Base-by-base conservation (phyloP, 2,797 vertebrate genomes). In the Emydoidea blandingii region DNA sequence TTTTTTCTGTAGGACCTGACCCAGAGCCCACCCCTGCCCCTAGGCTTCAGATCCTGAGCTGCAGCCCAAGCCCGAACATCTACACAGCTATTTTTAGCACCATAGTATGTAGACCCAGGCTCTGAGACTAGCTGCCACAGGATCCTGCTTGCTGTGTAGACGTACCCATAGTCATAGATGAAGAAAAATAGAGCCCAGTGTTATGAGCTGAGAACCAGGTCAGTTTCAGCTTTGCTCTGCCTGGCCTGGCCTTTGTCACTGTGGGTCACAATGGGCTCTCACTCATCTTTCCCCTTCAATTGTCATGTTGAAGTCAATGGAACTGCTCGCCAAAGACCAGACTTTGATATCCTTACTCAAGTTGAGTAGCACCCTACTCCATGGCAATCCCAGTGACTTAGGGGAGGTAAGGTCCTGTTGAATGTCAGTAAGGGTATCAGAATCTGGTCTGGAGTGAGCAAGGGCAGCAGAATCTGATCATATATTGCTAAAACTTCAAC, bases 1-100 rank as follows among this genome's bases (percentile, higher is more conserved):
- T 92, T 96, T 83, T n/a, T 92, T 88, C 25, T 62, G 37, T 68
- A 72, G 44, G 8, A 90, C 82, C 88, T 90, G 6, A n/a, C 95
- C 57, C 93, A 94, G 85, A 94, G 18, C 49, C 41, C 47, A 76
- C 87, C 65, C 5, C n/a, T 10, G 21, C 21, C 19, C n/a, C 65
- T 23, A 11, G 19, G n/a, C 19, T 41, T 72, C n/a, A 41, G n/a
- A 37, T 37, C 34, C 19, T 25, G 21, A 21, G 3, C 37, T 72
- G 37, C 37, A 41, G 37, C 37, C 37, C 21, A 72, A 72, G 68
- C n/a, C 19, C 3, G 21, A 72, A 72, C 21, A 12, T 72, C n/a
- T 23, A 41, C 37, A 72, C 5, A 41, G 68, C 37, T 72, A 23
- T 41, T 72, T 41, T 72, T 41, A 41, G 59, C n/a, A 41, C 37